A percentile compares a stretch with the other conserved stretches of the same genome.
Conservation (phyloP, 1,140 invertebrate genomes). For the Lepidostoma basale region DNA sequence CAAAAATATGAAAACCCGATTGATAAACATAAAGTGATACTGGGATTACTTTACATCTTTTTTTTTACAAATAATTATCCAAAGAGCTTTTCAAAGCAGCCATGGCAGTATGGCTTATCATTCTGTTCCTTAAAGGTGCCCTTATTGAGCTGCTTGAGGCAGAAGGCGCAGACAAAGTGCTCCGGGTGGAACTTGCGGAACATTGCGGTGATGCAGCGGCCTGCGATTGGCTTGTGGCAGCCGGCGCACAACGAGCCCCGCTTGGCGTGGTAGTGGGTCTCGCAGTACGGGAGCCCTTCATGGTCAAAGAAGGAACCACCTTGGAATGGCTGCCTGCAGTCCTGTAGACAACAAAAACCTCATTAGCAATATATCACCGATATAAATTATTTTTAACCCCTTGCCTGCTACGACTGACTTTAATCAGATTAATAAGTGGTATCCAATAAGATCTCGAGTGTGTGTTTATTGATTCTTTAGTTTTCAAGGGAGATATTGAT, state of each 20-base stretch:
- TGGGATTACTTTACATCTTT: no score
- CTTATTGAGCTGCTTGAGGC: slow-evolving; percentile 95
- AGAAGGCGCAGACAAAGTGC: slow-evolving; percentile 98
- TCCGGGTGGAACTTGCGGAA: slow-evolving; percentile 98
- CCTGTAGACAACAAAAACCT: slow-evolving; percentile 63
- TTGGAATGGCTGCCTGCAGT: slow-evolving; percentile 91
- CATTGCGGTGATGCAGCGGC: slow-evolving; percentile 98
- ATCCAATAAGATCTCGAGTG: no score
- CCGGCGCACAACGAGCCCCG: slow-evolving; percentile 95
- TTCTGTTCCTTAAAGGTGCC: slow-evolving; percentile 98
- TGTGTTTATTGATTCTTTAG: no score
- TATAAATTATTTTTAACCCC: no score
- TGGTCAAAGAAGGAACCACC: slow-evolving; percentile 95
- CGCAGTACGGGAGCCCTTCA: slow-evolving; percentile 95
- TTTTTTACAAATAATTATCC: no score
- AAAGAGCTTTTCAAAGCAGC: slow-evolving; percentile 94
- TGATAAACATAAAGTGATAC: no score
- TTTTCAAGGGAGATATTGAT: no score
- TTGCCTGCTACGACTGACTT: no score
- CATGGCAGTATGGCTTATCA: slow-evolving; percentile 97
- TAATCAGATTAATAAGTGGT: no score
- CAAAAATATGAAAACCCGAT: no score
- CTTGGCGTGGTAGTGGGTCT: slow-evolving; percentile 97
- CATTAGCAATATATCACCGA: no score
- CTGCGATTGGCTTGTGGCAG: slow-evolving; percentile 96